phyloP scores from a whole-genome alignment of 2,113 vertebrate species.

The Chelonoidis abingdonii region DNA sequence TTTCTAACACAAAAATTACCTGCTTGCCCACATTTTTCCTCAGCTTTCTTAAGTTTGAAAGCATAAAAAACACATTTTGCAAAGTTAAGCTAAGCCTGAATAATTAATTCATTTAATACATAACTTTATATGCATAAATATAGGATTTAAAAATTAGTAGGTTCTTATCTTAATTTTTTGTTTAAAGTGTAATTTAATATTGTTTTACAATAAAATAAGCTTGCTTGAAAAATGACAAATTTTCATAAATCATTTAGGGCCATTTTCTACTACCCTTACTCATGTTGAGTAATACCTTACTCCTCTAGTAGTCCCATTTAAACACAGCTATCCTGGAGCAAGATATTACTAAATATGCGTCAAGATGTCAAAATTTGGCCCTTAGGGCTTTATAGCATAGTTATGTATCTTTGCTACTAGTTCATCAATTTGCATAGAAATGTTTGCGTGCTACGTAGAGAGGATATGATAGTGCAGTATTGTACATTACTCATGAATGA shows the following conservation, averaged over 20 bases:
- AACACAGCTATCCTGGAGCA: not conserved
- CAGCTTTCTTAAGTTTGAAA: slow-evolving; percentile 8
- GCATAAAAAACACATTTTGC: not conserved
- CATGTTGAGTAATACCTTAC: not conserved
- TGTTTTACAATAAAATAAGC: not conserved
- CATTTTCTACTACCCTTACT: not conserved
- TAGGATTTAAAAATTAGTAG: not conserved
- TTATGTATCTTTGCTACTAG: not conserved
- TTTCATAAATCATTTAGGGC: not conserved
- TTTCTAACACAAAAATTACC: not conserved
- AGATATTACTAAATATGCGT: not conserved
- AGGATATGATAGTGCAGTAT: not conserved
- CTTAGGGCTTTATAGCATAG: not conserved
- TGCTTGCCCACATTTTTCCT: not conserved
- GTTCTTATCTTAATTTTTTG: not conserved
- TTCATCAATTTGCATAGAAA: not conserved
- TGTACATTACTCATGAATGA: not conserved
- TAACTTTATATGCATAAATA: slow-evolving; percentile 31
- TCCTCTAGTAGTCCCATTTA: fast-evolving
- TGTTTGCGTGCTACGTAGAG: not conserved
- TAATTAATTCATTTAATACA: slow-evolving; percentile 5
- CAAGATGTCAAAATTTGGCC: not conserved
- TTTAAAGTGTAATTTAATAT: not conserved
- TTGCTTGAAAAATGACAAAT: not conserved
- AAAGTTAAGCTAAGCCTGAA: not conserved